phyloP scores from a whole-genome alignment of 1,140 invertebrate genomes.

The Pararge aegeria region DNA sequence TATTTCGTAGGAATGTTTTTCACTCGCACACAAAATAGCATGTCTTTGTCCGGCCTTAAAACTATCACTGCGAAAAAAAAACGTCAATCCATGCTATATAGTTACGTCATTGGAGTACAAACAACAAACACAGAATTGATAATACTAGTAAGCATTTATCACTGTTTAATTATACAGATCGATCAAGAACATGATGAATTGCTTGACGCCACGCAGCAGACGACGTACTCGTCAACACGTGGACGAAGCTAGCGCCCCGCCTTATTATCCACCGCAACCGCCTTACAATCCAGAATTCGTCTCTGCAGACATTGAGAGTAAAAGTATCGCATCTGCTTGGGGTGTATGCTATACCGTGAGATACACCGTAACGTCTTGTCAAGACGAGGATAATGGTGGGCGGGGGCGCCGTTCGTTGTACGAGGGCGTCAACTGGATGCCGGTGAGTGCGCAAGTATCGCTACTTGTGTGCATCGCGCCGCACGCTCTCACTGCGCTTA shows the following conservation, averaged over 20 bases:
- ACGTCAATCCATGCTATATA: no score
- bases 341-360: slow-evolving; percentile 34
- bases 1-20: no score
- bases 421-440: slow-evolving; percentile 65
- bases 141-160: slow-evolving; percentile 1
- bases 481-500: slow-evolving; percentile 51
- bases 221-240: slow-evolving; percentile 30
- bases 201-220: slow-evolving; percentile 44
- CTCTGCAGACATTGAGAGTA: slow-evolving; percentile 40
- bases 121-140: no score
- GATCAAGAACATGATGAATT: slow-evolving; percentile 51
- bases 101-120: no score
- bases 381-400: slow-evolving; percentile 41
- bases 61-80: no score
- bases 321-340: slow-evolving; percentile 33
- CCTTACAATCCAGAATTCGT: slow-evolving; percentile 61
- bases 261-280: slow-evolving; percentile 51
- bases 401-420: slow-evolving; percentile 60
- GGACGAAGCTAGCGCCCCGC: slow-evolving; percentile 43
- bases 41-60: no score
- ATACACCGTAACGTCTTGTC: slow-evolving; percentile 36
- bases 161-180: slow-evolving; percentile 24
- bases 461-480: slow-evolving; percentile 45
- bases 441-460: slow-evolving; percentile 63
- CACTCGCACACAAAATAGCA: no score